Conservation (phyloP, 2,888 invertebrate genomes). For the Diarsia brunnea region DNA sequence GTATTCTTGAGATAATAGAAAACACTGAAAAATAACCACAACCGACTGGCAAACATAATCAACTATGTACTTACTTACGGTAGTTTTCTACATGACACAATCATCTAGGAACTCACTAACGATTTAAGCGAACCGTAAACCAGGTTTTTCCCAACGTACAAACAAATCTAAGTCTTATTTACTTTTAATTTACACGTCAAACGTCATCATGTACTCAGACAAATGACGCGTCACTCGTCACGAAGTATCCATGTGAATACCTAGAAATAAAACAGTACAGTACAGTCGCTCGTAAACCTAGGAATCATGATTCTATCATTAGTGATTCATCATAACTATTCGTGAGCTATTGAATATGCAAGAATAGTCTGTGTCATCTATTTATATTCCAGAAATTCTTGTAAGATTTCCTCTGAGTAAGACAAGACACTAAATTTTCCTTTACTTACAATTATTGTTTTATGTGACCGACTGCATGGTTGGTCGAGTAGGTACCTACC, state of each 20-base stretch:
- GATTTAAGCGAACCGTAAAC: not conserved
- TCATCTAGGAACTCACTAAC: not conserved
- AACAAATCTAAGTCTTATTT: slow-evolving; percentile 31
- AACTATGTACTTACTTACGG: not conserved
- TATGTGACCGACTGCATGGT: too few species aligned
- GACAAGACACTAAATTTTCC: slow-evolving; percentile 31
- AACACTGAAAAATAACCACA: not conserved
- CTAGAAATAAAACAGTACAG: slow-evolving; percentile 38
- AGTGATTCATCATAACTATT: slow-evolving; percentile 49
- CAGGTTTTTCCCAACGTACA: slow-evolving; percentile 15
- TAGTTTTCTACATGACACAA: not conserved
- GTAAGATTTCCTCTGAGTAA: slow-evolving; percentile 45
- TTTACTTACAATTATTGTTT: slow-evolving; percentile 2
- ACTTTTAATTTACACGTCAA: slow-evolving; percentile 25
- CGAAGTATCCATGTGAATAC: slow-evolving; percentile 34
- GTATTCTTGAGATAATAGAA: not conserved
- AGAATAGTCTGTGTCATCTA: slow-evolving; percentile 55
- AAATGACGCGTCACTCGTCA: slow-evolving; percentile 15
- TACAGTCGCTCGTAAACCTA: slow-evolving; percentile 27
- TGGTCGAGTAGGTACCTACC: too few species aligned
- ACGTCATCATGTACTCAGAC: slow-evolving; percentile 21
- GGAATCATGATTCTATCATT: slow-evolving; percentile 42
- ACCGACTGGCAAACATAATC: not conserved
- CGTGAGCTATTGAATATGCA: slow-evolving; percentile 50
- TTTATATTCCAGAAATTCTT: slow-evolving; percentile 54